Evolutionary conservation across 2,797 vertebrate genomes (phyloP).

Genomic region (Alauda arvensis): DNA sequence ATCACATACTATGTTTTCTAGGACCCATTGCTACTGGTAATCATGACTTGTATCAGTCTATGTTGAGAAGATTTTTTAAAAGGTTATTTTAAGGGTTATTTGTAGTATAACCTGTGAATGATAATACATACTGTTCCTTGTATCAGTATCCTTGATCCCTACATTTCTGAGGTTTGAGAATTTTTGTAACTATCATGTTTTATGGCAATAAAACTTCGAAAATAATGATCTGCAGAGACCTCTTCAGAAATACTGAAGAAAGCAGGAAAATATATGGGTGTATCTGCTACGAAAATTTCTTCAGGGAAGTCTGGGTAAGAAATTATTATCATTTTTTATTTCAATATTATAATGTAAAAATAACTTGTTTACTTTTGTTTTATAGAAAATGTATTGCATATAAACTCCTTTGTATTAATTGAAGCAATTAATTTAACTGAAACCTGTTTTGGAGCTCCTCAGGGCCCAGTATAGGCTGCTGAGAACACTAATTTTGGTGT

Average conservation of each 20-base stretch:
- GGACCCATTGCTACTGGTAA: neutral
- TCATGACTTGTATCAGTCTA: neutral
- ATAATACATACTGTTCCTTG: neutral
- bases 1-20: neutral
- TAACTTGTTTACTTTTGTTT: neutral
- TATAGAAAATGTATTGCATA: neutral
- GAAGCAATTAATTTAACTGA: neutral
- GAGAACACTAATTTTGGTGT: neutral
- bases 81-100: neutral
- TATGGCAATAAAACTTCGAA: neutral
- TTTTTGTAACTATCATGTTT: neutral
- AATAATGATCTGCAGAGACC: constrained; percentile 37
- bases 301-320: constrained; percentile 51
- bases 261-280: constrained; percentile 15
- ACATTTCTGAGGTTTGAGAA: neutral
- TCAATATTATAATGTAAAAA: neutral
- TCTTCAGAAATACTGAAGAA: constrained; percentile 24
- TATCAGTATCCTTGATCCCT: neutral
- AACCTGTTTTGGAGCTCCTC: neutral
- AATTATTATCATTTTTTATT: neutral
- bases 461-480: neutral
- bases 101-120: neutral
- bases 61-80: neutral
- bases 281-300: constrained; percentile 31
- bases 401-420: neutral